Evolutionary conservation across 2,797 vertebrate species (phyloP).

Genomic region (Chloroceryle amazona): DNA sequence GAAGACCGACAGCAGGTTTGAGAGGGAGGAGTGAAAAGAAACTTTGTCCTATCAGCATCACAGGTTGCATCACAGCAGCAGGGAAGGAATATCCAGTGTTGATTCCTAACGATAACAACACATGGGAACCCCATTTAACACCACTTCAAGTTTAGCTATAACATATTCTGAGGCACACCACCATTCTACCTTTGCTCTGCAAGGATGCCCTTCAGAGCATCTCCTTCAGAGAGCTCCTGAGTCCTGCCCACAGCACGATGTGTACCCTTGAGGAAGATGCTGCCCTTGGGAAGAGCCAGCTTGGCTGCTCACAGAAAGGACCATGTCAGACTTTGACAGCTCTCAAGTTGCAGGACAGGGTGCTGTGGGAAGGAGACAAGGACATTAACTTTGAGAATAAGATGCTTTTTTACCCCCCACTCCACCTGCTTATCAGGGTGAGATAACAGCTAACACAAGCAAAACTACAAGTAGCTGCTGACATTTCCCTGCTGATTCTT

Average conservation of each 20-base stretch:
- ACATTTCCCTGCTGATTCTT: slow-evolving; percentile 29
- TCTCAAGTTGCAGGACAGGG: not conserved
- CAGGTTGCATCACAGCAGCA: not conserved
- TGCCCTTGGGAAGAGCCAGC: not conserved
- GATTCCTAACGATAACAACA: not conserved
- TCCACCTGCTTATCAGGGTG: not conserved
- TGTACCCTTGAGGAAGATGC: not conserved
- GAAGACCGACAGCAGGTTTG: not conserved
- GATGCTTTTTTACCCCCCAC: not conserved
- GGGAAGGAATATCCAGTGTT: not conserved
- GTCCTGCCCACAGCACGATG: not conserved
- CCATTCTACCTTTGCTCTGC: not conserved
- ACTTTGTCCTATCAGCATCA: not conserved
- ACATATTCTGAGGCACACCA: not conserved
- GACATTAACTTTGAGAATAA: not conserved
- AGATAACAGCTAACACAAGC: slow-evolving; percentile 13
- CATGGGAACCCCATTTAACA: not conserved
- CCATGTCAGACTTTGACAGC: not conserved
- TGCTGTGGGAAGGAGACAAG: not conserved
- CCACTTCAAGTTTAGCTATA: not conserved
- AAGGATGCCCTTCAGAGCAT: not conserved
- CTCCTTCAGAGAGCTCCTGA: not conserved
- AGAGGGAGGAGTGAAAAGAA: not conserved
- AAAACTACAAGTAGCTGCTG: slow-evolving; percentile 19
- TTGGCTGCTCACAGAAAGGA: not conserved